Conservation (phyloP, 2,888 invertebrate genomes). For the Chymomyza procnemis region DNA sequence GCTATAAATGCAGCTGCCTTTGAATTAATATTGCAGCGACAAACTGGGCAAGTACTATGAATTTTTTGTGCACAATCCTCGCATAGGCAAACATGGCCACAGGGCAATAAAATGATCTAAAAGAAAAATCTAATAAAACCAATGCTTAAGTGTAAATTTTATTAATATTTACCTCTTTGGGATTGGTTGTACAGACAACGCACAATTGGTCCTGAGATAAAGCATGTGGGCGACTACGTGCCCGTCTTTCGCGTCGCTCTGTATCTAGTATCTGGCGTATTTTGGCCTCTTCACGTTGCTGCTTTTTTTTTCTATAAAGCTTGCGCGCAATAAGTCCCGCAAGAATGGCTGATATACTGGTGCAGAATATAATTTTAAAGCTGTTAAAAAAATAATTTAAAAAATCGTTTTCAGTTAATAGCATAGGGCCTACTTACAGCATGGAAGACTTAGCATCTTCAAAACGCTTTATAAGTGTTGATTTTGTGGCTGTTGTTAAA, state of each 20-base stretch:
- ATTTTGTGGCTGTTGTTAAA: conserved; percentile 88
- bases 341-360: conserved; percentile 80
- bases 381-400: conserved; percentile 69
- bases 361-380: conserved; percentile 80
- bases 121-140: conserved; percentile 48
- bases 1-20: conserved; percentile 88
- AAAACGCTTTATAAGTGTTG: conserved; percentile 85
- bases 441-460: conserved; percentile 85
- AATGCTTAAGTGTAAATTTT: not conserved
- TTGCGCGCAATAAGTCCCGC: conserved; percentile 81
- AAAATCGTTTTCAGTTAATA: not conserved
- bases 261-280: conserved; percentile 80
- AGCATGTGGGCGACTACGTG: conserved; percentile 81
- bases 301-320: conserved; percentile 79
- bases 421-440: conserved; percentile 79
- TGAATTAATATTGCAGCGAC: conserved; percentile 84
- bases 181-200: conserved; percentile 91
- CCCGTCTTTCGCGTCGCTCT: conserved; percentile 83
- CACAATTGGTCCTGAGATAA: conserved; percentile 85
- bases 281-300: conserved; percentile 81
- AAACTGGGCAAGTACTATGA: conserved; percentile 87
- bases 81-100: conserved; percentile 94
- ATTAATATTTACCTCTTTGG: conserved; percentile 83
- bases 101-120: conserved; percentile 89
- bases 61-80: conserved; percentile 90